Conservation (phyloP, 2,888 invertebrate species). For the Epirrhoe tristata region DNA sequence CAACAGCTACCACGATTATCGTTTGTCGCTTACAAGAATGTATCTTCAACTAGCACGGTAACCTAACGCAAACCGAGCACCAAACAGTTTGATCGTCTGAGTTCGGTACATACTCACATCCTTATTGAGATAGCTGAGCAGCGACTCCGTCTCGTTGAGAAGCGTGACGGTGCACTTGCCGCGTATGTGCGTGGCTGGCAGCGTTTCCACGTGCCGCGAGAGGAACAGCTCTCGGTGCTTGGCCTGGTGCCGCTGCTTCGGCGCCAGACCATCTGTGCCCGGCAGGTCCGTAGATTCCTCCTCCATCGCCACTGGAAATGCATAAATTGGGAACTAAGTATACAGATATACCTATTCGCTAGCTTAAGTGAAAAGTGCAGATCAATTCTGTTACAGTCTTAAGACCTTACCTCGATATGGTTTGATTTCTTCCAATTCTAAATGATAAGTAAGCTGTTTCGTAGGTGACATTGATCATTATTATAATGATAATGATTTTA, state of each 20-base stretch:
- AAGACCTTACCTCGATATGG: too few relatives aligned
- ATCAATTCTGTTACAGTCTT: not conserved
- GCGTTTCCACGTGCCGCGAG: constrained; percentile 98
- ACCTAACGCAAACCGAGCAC: not conserved
- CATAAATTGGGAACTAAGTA: constrained; percentile 1
- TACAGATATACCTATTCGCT: constrained; percentile 1
- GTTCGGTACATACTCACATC: constrained; percentile 90
- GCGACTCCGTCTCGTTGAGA: constrained; percentile 99
- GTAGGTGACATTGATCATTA: not conserved
- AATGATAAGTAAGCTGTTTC: not conserved
- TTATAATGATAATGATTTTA: not conserved
- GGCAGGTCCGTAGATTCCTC: constrained; percentile 86
- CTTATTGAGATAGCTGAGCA: constrained; percentile 98
- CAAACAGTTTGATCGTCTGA: constrained; percentile 33
- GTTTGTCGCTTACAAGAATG: not conserved
- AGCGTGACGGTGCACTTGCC: constrained; percentile 99
- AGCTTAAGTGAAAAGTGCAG: not conserved
- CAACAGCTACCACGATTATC: not conserved
- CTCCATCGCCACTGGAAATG: constrained; percentile 88
- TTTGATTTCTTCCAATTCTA: not conserved
- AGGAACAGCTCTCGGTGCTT: constrained; percentile 99
- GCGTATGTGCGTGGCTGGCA: constrained; percentile 99
- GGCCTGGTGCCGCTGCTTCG: constrained; percentile 97
- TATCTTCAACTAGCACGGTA: not conserved
- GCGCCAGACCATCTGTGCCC: constrained; percentile 88